Conservation (phyloP, 2,888 invertebrate species). For the Achlya flavicornis region DNA sequence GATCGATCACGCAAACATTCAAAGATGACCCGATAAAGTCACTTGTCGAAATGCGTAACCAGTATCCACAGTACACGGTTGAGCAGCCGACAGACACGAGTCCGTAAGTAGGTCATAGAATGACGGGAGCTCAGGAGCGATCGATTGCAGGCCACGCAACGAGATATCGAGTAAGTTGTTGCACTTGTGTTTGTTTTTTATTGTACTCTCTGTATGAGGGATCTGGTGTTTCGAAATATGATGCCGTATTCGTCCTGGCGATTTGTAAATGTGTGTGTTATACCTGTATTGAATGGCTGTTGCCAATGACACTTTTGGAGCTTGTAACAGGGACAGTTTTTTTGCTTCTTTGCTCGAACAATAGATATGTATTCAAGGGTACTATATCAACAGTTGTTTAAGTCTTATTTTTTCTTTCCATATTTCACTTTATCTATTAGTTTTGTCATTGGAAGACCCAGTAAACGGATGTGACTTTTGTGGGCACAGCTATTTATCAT, state of each 20-base stretch:
- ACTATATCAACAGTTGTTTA: not conserved
- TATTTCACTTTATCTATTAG: not conserved
- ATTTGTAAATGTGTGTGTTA: not conserved
- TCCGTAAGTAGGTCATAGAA: constrained; percentile 62
- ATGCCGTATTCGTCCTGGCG: not conserved
- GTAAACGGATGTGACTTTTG: no score
- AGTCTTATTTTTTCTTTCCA: not conserved
- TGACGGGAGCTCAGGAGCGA: constrained; percentile 53
- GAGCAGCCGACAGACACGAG: constrained; percentile 36
- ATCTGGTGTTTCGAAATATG: constrained; percentile 12
- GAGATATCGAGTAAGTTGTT: constrained; percentile 50
- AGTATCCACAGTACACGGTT: constrained; percentile 16
- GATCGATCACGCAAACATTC: constrained; percentile 20
- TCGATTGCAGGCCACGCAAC: constrained; percentile 62
- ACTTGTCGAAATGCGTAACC: constrained; percentile 49
- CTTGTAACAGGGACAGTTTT: not conserved
- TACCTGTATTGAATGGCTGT: not conserved
- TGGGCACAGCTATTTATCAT: not conserved
- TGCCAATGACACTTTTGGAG: not conserved
- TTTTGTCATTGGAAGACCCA: no score
- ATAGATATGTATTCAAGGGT: not conserved
- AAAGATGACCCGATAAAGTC: constrained; percentile 28
- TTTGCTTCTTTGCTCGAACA: not conserved
- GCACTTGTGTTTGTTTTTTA: constrained; percentile 38
- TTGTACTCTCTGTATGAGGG: constrained; percentile 13